Percentiles rank a stretch among this genome's conserved stretches.
Evolutionary conservation across 2,113 vertebrate genomes (phyloP).

Genomic region (Otocyon megalotis): DNA sequence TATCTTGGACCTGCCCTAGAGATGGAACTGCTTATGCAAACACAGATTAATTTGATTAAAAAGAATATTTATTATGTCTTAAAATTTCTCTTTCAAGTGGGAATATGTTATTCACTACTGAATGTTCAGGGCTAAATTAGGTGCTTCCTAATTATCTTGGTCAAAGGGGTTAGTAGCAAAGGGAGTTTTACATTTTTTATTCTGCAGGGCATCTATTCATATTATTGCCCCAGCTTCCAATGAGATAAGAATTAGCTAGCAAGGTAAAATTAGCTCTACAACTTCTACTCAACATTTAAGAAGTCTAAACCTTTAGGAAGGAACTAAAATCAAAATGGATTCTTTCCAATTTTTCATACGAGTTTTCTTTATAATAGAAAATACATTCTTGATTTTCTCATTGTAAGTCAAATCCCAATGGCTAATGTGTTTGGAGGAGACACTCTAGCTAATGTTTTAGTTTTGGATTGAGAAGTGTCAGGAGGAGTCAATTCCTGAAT

Average conservation of each 20-base stretch:
- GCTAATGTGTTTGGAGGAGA: not conserved
- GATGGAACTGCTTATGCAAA: conserved; percentile 68
- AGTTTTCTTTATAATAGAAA: not conserved
- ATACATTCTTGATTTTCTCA: not conserved
- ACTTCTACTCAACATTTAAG: not conserved
- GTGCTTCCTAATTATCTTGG: conserved; percentile 73
- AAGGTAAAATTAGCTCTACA: conserved; percentile 38
- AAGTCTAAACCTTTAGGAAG: conserved; percentile 48
- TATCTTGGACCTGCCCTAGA: conserved; percentile 47
- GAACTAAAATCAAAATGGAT: conserved; percentile 18
- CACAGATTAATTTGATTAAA: conserved; percentile 79
- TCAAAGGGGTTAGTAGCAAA: conserved; percentile 54
- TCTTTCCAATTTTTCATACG: not conserved
- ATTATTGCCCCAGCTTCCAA: not conserved
- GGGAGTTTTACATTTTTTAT: conserved; percentile 17
- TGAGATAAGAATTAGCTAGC: conserved; percentile 30
- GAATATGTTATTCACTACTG: conserved; percentile 64
- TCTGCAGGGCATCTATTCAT: not conserved
- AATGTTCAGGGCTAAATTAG: conserved; percentile 57
- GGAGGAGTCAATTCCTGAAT: not conserved
- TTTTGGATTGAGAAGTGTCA: conserved; percentile 48
- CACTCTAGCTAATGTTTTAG: not conserved
- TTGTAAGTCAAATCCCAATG: not conserved
- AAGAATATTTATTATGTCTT: conserved; percentile 76
- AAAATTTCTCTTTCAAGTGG: conserved; percentile 73